Percentiles rank a stretch among this genome's conserved stretches.
Evolutionary conservation across 2,797 vertebrate genomes (phyloP).

Genomic region (Uromys caudimaculatus): DNA sequence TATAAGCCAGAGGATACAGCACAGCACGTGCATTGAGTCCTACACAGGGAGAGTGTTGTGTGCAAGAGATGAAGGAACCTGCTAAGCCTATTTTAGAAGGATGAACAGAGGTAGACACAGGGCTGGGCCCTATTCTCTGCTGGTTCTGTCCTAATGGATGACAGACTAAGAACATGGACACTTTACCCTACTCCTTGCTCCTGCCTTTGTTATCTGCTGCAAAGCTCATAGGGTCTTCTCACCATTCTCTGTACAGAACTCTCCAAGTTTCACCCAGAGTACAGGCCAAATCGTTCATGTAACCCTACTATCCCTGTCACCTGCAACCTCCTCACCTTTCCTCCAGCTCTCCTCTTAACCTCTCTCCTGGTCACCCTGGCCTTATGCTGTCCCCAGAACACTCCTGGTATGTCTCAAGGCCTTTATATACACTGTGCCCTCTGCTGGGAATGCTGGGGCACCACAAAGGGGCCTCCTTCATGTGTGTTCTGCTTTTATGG

Average conservation of each 20-base stretch:
- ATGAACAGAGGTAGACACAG: not conserved
- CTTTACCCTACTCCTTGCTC: not conserved
- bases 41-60: not conserved
- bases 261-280: not conserved
- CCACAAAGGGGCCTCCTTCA: not conserved
- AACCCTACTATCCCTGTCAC: not conserved
- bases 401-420: no score
- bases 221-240: not conserved
- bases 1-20: not conserved
- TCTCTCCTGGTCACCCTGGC: not conserved
- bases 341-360: not conserved
- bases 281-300: not conserved
- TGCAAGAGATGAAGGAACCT: not conserved
- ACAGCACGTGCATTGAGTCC: not conserved
- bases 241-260: not conserved
- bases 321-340: not conserved
- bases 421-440: not conserved
- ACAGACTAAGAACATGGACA: not conserved
- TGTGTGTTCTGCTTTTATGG: not conserved
- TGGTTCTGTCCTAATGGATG: not conserved
- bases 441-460: not conserved
- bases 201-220: not conserved
- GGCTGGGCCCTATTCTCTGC: not conserved
- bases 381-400: not conserved
- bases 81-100: not conserved